phyloP scores from a whole-genome alignment of 2,113 vertebrate species.

The Phainopepla nitens region DNA sequence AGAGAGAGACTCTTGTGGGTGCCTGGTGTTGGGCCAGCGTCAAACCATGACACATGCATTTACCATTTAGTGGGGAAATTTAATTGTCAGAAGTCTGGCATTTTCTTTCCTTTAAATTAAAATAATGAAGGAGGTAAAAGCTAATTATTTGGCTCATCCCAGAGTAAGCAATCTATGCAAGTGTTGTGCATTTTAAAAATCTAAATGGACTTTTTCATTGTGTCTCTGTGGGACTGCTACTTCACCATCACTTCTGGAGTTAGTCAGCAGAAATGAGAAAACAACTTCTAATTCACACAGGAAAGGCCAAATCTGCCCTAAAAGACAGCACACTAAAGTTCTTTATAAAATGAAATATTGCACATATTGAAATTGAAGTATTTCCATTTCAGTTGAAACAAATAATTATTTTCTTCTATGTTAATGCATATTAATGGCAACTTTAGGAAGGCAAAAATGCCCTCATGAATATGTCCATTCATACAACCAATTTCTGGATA shows the following conservation, averaged over 20 bases:
- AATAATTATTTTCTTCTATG: slow-evolving; percentile 41
- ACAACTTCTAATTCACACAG: slow-evolving; percentile 34
- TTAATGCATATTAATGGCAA: slow-evolving; percentile 11
- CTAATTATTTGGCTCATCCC: neutral
- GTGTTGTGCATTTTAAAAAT: neutral
- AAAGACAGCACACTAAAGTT: neutral
- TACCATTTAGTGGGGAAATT: neutral
- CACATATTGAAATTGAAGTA: neutral
- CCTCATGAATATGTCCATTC: neutral
- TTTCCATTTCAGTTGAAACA: slow-evolving; percentile 15
- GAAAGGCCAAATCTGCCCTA: slow-evolving; percentile 8
- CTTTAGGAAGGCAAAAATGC: neutral
- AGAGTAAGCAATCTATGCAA: neutral
- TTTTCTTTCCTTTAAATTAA: neutral
- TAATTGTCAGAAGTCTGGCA: neutral
- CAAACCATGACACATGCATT: neutral
- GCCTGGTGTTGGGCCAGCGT: neutral
- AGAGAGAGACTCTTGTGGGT: neutral
- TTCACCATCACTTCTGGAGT: neutral
- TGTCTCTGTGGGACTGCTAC: neutral
- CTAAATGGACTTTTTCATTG: neutral
- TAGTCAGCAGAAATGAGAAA: slow-evolving; percentile 35
- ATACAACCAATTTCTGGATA: neutral
- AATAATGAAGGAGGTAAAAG: neutral
- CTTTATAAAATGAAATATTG: slow-evolving; percentile 31